Percentiles rank a stretch among this genome's conserved stretches.
Conservation (phyloP, 2,888 invertebrate species). For the Synergus gifuensis region DNA sequence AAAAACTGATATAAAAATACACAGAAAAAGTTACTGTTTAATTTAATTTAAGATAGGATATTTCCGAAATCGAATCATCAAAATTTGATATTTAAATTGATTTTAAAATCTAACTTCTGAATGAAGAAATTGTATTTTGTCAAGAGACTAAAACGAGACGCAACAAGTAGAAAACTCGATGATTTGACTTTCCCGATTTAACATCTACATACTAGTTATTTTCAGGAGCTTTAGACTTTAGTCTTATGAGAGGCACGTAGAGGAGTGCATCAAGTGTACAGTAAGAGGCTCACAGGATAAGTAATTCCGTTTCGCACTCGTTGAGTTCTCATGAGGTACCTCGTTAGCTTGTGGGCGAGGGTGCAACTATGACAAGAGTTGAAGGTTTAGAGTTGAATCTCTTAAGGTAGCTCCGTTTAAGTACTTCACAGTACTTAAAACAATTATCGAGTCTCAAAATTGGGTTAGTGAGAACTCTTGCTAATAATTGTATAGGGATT, state of each 20-base stretch:
- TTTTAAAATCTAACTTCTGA: too few relatives aligned
- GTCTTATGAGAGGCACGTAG: not conserved
- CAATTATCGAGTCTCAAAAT: not conserved
- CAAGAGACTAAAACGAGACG: not conserved
- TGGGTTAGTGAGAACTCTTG: not conserved
- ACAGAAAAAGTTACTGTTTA: too few relatives aligned
- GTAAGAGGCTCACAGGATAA: not conserved
- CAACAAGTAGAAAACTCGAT: conserved; percentile 6
- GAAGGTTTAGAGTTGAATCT: not conserved
- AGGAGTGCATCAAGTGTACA: not conserved
- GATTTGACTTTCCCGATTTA: not conserved
- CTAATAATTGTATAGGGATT: not conserved
- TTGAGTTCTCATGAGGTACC: conserved; percentile 8
- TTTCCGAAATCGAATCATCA: too few relatives aligned
- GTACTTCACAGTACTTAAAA: not conserved
- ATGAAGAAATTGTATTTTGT: too few relatives aligned
- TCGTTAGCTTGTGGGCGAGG: conserved; percentile 6
- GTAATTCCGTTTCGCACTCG: conserved; percentile 6
- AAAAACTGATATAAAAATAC: too few relatives aligned
- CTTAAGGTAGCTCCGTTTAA: not conserved
- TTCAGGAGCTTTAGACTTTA: not conserved
- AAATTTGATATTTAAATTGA: too few relatives aligned
- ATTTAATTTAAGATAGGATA: too few relatives aligned
- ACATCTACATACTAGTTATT: not conserved
- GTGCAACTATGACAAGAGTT: conserved; percentile 7